Conservation (phyloP, 37 sponge, comb jelly and placozoan genomes). For the Aplysina aerophoba region DNA sequence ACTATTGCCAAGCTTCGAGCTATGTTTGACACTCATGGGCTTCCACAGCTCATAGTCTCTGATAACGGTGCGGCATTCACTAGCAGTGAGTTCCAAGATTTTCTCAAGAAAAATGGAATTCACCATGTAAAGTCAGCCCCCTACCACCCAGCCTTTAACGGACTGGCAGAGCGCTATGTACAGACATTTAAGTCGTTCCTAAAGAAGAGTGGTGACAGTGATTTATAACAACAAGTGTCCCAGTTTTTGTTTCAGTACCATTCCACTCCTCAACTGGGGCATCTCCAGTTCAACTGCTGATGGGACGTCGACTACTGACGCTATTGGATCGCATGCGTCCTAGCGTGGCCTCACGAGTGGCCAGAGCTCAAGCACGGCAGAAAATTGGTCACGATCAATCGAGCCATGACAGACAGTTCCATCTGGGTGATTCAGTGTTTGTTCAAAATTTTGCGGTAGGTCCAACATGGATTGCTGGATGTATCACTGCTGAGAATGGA, state of each 20-base stretch:
- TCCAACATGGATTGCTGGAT: slow-evolving; percentile 31
- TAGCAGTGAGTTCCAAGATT: slow-evolving; percentile 36
- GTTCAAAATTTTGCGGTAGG: background rate
- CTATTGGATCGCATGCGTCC: slow-evolving; percentile 27
- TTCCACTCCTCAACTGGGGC: slow-evolving; percentile 38
- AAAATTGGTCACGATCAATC: background rate
- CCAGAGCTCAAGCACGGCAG: background rate
- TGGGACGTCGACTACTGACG: slow-evolving; percentile 40
- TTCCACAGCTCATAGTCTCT: slow-evolving; percentile 33
- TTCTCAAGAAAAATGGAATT: slow-evolving; percentile 33
- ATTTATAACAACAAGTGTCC: slow-evolving; percentile 27
- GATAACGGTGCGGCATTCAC: slow-evolving; percentile 42
- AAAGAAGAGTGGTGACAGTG: background rate
- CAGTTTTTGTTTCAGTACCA: slow-evolving; percentile 41
- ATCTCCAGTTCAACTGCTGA: slow-evolving; percentile 33
- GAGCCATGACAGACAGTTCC: background rate
- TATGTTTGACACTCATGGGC: slow-evolving; percentile 45
- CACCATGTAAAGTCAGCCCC: slow-evolving; percentile 35
- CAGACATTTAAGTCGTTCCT: slow-evolving; percentile 42
- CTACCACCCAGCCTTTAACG: slow-evolving; percentile 51
- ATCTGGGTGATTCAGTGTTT: background rate
- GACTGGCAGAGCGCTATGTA: slow-evolving; percentile 45
- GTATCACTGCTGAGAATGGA: background rate
- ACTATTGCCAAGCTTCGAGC: slow-evolving; percentile 27
- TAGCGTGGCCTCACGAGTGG: background rate